phyloP scores from a whole-genome alignment of 2,888 invertebrate species.

The Macaria liturata region DNA sequence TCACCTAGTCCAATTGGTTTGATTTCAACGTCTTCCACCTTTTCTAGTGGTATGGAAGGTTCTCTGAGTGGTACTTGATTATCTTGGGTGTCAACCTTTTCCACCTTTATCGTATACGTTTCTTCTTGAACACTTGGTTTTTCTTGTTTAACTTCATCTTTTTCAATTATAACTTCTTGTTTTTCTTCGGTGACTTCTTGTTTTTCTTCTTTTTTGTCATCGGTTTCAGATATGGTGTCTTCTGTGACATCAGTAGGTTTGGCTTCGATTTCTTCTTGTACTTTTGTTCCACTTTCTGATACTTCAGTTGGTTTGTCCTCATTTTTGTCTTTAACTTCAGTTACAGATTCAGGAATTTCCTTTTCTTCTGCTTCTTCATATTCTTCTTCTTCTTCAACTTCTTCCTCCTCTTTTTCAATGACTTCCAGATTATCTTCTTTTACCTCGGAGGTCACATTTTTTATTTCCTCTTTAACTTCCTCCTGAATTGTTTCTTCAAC shows the following conservation, averaged over 20 bases:
- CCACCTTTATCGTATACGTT: conserved; percentile 27
- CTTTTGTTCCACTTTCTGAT: conserved; percentile 33
- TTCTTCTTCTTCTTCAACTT: conserved; percentile 36
- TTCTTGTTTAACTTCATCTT: conserved; percentile 33
- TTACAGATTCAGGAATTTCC: conserved; percentile 7
- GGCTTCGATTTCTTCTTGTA: conserved; percentile 14
- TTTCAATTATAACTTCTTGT: conserved; percentile 34
- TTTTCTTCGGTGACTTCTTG: conserved; percentile 32
- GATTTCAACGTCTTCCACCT: conserved; percentile 75
- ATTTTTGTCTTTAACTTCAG: conserved; percentile 13
- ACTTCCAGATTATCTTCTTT: conserved; percentile 30
- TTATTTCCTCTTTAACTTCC: conserved; percentile 24
- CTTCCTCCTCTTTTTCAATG: conserved; percentile 40
- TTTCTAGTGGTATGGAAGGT: conserved; percentile 72
- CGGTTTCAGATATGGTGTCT: background rate
- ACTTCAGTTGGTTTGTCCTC: conserved; percentile 30
- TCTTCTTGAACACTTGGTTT: conserved; percentile 38
- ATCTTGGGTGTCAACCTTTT: conserved; percentile 39
- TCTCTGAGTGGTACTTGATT: conserved; percentile 60
- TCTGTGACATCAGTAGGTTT: too few species aligned
- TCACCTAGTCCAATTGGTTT: conserved; percentile 72
- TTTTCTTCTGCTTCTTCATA: conserved; percentile 39
- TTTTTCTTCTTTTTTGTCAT: conserved; percentile 31
- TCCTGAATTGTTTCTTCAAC: conserved; percentile 18
- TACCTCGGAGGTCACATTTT: conserved; percentile 12